phyloP scores from a whole-genome alignment of 2,888 invertebrate genomes.

The Mactromeris polynyma region DNA sequence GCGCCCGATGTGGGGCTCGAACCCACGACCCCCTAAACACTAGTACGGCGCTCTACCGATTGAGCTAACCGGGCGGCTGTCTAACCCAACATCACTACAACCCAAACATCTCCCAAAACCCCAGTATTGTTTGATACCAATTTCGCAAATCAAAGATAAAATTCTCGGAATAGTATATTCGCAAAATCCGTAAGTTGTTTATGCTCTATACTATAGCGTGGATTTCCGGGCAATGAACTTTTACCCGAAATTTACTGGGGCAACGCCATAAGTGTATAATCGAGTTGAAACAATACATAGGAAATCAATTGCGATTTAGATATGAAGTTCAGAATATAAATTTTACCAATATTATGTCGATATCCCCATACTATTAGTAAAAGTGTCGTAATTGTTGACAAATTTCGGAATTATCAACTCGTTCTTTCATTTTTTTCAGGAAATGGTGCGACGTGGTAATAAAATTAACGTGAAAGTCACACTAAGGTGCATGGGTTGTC shows the following conservation, averaged over 20 bases:
- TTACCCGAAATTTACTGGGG: background rate
- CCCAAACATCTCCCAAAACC: too few relatives aligned
- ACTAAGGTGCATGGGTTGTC: background rate
- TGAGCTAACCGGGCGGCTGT: too few relatives aligned
- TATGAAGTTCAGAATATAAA: background rate
- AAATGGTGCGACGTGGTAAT: constrained; percentile 34
- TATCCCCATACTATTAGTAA: background rate
- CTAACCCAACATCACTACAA: too few relatives aligned
- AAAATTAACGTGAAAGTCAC: background rate
- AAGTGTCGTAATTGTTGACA: background rate
- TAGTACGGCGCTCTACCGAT: too few relatives aligned
- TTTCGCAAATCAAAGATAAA: too few relatives aligned
- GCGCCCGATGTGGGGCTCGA: too few relatives aligned
- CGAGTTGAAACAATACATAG: background rate
- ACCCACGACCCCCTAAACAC: too few relatives aligned
- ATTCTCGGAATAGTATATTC: too few relatives aligned
- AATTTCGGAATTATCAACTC: background rate
- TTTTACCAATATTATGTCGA: background rate
- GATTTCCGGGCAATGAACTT: constrained; percentile 17
- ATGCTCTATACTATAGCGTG: background rate
- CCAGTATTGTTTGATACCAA: too few relatives aligned
- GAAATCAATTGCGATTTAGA: background rate
- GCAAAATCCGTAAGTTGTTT: too few relatives aligned
- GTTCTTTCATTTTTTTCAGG: constrained; percentile 41
- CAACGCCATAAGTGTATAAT: background rate